Evolutionary conservation across 2,113 vertebrate species (phyloP).

Genomic region (Agelaius tricolor): DNA sequence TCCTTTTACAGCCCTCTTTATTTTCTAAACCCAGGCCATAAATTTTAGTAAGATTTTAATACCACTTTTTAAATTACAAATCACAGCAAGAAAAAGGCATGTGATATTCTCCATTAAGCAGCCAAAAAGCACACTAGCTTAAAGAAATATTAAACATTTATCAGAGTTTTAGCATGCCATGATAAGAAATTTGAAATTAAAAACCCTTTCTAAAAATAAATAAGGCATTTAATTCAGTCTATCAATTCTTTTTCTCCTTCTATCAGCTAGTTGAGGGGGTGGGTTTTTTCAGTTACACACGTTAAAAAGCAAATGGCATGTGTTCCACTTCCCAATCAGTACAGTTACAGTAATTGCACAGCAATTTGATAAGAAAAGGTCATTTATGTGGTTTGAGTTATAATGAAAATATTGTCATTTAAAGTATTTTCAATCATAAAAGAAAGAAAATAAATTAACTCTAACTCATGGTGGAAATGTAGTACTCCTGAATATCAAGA

Average conservation of each 20-base stretch:
- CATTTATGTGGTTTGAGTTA: not conserved
- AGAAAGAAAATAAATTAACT: not conserved
- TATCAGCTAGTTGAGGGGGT: not conserved
- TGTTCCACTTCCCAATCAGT: not conserved
- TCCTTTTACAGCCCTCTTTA: not conserved
- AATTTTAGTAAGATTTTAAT: not conserved
- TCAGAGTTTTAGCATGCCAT: not conserved
- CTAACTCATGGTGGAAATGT: not conserved
- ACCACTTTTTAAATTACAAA: not conserved
- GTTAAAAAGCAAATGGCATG: not conserved
- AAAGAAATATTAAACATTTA: not conserved
- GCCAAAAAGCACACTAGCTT: not conserved
- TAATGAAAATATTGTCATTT: not conserved
- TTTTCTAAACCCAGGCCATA: not conserved
- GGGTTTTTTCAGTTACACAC: not conserved
- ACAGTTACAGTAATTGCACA: not conserved
- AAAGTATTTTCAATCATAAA: not conserved
- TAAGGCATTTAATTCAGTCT: not conserved
- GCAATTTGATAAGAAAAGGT: not conserved
- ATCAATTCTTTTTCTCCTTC: not conserved
- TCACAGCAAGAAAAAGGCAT: not conserved
- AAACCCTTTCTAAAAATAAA: not conserved
- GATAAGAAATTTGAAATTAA: not conserved
- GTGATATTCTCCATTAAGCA: not conserved
- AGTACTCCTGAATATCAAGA: not conserved